Evolutionary conservation across 2,113 vertebrate species (phyloP), one percentile per base, ranked within the genome.

Genomic region (Agapornis roseicollis): DNA sequence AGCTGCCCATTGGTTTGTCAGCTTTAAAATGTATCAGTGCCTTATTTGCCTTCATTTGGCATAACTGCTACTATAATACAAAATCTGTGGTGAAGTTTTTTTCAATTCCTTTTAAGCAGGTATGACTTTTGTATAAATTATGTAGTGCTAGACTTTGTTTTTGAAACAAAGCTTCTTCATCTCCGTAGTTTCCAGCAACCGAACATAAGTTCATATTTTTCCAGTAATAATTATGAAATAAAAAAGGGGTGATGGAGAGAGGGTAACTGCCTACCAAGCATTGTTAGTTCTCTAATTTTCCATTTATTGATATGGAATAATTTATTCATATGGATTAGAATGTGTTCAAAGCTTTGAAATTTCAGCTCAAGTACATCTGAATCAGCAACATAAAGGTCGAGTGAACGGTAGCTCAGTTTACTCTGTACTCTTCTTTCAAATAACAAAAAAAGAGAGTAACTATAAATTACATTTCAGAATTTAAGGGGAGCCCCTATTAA

Each of bases 221-320:
- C 58, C 20, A 16, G 78, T 41, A 79, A 79, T 61, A 84, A 69
- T 49, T 76, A 56, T 18, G 35, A 79, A 71, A 46, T 27, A 61
- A 33, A 88, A 85, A 11, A 8, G 10, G 4, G 8, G 10, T 2
- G 19, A 41, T 2, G 3, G 3, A 6, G 7, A 31, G 11, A 7
- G 6, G 7, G 33, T 1, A 17, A 35, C 33, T 80, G 35, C 28
- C 33, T 76, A 46, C 28, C 47, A 76, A 84, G 22, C 28, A 58
- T 12, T 84, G 27, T 33, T 80, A 61, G 31, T 56, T 84, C 24
- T 76, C 42, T 73, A 37, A 58, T 66, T 73, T 91, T 88, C 37
- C 58, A 53, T 91, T 61, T 70, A 42, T 80, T 89, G 35, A 35
- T 61, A 58, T 19, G 7, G 18, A 76, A 63, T 63, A 53, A 53